phyloP scores from a whole-genome alignment of 2,113 vertebrate genomes.

The Mustela nigripes region DNA sequence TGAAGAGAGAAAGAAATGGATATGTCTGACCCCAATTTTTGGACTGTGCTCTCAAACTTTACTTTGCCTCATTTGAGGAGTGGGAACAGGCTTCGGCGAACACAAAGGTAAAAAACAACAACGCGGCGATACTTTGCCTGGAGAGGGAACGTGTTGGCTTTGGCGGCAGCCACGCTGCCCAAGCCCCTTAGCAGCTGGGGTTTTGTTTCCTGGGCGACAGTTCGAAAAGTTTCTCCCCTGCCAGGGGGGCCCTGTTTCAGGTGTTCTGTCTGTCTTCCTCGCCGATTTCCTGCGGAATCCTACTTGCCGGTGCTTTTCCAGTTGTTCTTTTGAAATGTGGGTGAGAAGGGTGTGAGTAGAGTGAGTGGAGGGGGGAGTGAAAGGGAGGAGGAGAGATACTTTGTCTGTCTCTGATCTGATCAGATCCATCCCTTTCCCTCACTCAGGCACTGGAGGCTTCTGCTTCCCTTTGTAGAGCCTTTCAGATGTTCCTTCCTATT shows the following conservation, averaged over 20 bases:
- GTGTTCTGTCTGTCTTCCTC: neutral
- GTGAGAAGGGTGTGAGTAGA: neutral
- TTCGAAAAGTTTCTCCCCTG: slow-evolving; percentile 70
- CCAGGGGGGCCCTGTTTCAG: slow-evolving; percentile 26
- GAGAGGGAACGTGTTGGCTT: neutral
- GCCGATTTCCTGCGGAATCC: slow-evolving; percentile 46
- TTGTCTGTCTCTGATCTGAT: neutral
- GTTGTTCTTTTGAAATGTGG: slow-evolving; percentile 38
- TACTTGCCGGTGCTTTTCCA: neutral
- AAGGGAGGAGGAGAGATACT: neutral
- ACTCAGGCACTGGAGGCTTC: neutral
- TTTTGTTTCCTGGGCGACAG: slow-evolving; percentile 34
- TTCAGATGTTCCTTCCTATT: neutral
- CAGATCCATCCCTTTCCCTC: slow-evolving; percentile 18
- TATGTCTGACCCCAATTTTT: slow-evolving; percentile 94
- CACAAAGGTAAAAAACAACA: slow-evolving; percentile 94
- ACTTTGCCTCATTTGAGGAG: slow-evolving; percentile 94
- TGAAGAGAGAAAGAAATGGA: slow-evolving; percentile 84
- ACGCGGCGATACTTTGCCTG: neutral
- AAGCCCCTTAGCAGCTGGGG: neutral
- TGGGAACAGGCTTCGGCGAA: slow-evolving; percentile 93
- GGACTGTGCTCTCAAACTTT: slow-evolving; percentile 95
- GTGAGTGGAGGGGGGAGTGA: neutral
- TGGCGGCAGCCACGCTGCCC: neutral
- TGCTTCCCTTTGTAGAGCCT: neutral